These are phyloP conservation scores for Romanogobio albipinnatus DNA, from an alignment of 2,113 vertebrate genomes.

Conservation along the genomic window DNA sequence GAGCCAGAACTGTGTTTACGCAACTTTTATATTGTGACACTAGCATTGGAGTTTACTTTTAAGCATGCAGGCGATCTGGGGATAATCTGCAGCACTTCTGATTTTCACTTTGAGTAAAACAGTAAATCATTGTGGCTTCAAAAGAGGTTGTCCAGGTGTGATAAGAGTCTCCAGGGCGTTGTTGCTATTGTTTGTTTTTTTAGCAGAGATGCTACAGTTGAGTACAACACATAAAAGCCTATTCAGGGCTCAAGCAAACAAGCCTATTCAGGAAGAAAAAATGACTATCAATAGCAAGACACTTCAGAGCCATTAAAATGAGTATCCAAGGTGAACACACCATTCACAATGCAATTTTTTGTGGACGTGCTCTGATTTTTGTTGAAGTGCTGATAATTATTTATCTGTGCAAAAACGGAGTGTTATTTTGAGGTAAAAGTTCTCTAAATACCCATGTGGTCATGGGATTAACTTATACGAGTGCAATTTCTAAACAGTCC, in stretches of 20 bases:
- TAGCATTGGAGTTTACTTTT: not conserved
- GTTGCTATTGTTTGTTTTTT: slow-evolving; percentile 45
- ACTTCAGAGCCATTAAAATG: slow-evolving; percentile 24
- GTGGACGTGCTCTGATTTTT: not conserved
- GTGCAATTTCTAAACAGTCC: no score
- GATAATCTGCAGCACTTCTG: not conserved
- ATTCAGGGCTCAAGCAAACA: slow-evolving; percentile 2
- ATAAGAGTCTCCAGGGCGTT: slow-evolving; percentile 14
- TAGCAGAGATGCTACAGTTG: slow-evolving; percentile 28
- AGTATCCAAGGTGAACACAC: slow-evolving; percentile 10
- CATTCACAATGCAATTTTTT: not conserved
- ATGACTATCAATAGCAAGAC: slow-evolving; percentile 14
- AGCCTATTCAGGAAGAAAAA: slow-evolving; percentile 27
- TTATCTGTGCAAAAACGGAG: not conserved
- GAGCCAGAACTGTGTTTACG: slow-evolving; percentile 30
- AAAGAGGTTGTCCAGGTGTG: slow-evolving; percentile 26
- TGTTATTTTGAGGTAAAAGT: not conserved
- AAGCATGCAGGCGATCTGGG: slow-evolving; percentile 12
- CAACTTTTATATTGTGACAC: not conserved
- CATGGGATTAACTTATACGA: not conserved
- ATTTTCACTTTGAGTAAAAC: not conserved
- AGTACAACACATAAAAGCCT: not conserved
- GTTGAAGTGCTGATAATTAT: not conserved
- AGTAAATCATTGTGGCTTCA: not conserved
- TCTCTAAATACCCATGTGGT: not conserved